Percentiles rank a stretch among this genome's conserved stretches.
phyloP scores from a whole-genome alignment of 2,888 invertebrate species.

The Sceliomorpha sp. region DNA sequence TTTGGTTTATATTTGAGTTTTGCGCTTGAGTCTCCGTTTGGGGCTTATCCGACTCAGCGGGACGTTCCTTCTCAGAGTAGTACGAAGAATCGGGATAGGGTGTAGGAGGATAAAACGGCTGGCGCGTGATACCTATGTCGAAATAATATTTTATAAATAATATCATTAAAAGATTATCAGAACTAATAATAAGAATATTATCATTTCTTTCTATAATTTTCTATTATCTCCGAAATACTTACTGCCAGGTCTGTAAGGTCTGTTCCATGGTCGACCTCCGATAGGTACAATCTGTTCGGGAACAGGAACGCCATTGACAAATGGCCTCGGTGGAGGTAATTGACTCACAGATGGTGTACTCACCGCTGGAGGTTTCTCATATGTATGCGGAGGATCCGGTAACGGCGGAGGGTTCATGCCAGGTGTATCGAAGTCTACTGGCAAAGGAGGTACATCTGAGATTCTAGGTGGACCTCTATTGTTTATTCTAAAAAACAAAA shows the following conservation, averaged over 20 bases:
- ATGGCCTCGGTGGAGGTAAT: constrained; percentile 83
- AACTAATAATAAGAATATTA: too few relatives aligned
- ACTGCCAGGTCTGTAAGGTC: constrained; percentile 61
- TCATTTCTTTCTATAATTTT: not conserved
- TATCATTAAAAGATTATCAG: not conserved
- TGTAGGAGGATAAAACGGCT: constrained; percentile 69
- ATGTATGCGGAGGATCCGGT: constrained; percentile 86
- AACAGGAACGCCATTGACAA: constrained; percentile 86
- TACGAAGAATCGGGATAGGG: constrained; percentile 58
- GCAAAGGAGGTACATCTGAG: constrained; percentile 87
- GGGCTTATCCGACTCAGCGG: constrained; percentile 37
- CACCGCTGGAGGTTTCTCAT: constrained; percentile 80
- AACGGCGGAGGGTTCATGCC: constrained; percentile 81
- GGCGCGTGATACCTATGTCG: constrained; percentile 63
- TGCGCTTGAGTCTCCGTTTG: constrained; percentile 19
- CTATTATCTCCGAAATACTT: constrained; percentile 15
- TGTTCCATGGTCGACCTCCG: constrained; percentile 62
- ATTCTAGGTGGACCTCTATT: constrained; percentile 94
- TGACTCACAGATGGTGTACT: constrained; percentile 83
- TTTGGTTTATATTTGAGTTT: constrained; percentile 19
- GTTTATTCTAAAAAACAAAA: constrained; percentile 84
- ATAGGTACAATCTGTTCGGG: constrained; percentile 88
- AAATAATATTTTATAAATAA: constrained; percentile 2
- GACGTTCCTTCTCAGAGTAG: constrained; percentile 57
- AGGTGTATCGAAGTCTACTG: constrained; percentile 85